Conservation (phyloP, 2,113 vertebrate genomes). For the Equus quagga region DNA sequence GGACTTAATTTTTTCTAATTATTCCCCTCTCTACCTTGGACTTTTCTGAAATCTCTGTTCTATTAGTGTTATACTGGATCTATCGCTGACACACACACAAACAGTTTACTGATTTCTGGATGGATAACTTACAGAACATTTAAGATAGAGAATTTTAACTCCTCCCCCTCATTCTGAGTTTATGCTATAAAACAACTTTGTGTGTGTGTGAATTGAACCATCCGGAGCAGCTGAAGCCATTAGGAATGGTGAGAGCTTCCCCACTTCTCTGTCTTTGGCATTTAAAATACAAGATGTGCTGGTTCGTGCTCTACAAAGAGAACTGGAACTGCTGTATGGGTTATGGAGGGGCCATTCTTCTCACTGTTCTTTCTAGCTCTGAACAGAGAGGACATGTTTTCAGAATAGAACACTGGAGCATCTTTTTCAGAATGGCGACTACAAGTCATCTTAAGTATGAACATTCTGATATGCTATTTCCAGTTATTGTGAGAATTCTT, state of each 20-base stretch:
- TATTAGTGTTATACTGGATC: neutral
- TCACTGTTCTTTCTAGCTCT: neutral
- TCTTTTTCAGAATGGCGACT: neutral
- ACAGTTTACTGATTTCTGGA: neutral
- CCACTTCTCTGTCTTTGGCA: neutral
- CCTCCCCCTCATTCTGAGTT: neutral
- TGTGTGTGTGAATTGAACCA: neutral
- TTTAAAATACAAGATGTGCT: neutral
- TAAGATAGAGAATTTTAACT: neutral
- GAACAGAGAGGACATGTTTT: neutral
- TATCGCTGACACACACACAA: neutral
- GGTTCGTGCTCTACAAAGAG: neutral
- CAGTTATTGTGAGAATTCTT: neutral
- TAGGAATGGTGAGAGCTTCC: neutral
- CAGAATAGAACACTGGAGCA: neutral
- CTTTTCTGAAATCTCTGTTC: constrained; percentile 17
- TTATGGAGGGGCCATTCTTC: neutral
- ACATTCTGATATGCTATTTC: neutral
- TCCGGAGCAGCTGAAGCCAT: neutral
- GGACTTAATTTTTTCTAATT: neutral
- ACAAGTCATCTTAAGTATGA: neutral
- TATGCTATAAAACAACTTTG: neutral
- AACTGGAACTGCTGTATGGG: neutral
- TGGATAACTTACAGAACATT: neutral
- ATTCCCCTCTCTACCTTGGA: neutral